A percentile compares a stretch with the other conserved stretches of the same genome.
Conservation (phyloP, 2,797 vertebrate species). For the Allochrocebus solatus region DNA sequence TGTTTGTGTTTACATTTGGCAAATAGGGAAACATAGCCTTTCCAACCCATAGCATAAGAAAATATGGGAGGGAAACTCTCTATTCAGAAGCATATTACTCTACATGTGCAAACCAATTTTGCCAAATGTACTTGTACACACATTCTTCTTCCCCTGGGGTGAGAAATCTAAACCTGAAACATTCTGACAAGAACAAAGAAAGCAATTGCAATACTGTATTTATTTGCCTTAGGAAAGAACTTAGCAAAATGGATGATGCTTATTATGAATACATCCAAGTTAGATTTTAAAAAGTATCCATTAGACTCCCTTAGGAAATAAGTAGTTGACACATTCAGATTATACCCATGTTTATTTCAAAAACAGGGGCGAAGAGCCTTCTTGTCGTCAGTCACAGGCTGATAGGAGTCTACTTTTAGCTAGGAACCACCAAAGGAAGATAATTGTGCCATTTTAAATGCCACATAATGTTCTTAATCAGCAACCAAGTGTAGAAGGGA, state of each 20-base stretch:
- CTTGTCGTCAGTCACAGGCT: neutral
- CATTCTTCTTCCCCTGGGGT: neutral
- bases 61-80: too few species aligned
- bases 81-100: neutral
- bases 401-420: neutral
- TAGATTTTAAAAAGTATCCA: neutral
- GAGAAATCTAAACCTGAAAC: conserved; percentile 28
- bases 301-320: neutral
- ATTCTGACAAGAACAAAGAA: conserved; percentile 10
- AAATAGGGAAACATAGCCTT: neutral
- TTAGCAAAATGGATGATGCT: neutral
- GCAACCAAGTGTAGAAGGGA: neutral
- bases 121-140: neutral
- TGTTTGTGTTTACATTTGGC: conserved; percentile 8
- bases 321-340: neutral
- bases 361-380: neutral
- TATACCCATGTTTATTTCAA: neutral
- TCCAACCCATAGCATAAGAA: neutral
- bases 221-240: neutral
- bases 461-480: neutral
- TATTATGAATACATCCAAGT: neutral
- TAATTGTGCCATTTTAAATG: neutral
- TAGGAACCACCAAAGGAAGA: neutral
- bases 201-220: neutral
- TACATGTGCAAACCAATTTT: neutral